A percentile compares a stretch with the other conserved stretches of the same genome.
Conservation (phyloP, 2,113 vertebrate genomes). For the Passer domesticus region DNA sequence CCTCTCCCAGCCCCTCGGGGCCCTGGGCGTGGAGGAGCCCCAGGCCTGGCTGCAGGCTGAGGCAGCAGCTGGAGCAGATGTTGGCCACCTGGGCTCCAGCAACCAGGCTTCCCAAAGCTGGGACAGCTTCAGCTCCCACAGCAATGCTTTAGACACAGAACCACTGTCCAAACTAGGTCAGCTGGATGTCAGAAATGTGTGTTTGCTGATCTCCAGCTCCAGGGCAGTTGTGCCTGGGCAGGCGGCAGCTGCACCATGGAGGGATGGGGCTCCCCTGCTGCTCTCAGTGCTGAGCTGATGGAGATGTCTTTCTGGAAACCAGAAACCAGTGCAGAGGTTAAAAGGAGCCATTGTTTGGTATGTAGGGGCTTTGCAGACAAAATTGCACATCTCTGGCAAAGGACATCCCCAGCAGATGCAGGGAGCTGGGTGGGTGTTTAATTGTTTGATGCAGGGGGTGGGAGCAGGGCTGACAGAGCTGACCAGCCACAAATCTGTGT, state of each 20-base stretch:
- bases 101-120: not conserved
- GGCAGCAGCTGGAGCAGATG: not conserved
- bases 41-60: not conserved
- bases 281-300: not conserved
- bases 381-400: not conserved
- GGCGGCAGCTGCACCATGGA: not conserved
- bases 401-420: not conserved
- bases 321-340: not conserved
- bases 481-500: not conserved
- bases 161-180: conserved; percentile 6
- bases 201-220: not conserved
- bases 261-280: not conserved
- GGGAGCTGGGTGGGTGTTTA: not conserved
- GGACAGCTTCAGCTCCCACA: not conserved
- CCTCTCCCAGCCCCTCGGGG: not conserved
- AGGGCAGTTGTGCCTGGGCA: not conserved
- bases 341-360: not conserved
- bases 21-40: not conserved
- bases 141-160: not conserved
- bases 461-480: not conserved
- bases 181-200: not conserved
- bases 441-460: not conserved
- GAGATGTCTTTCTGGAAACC: not conserved
- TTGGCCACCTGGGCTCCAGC: not conserved
- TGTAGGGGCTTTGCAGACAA: not conserved